Evolutionary conservation across 2,113 vertebrate genomes (phyloP).

Genomic region (Diadophis punctatus): DNA sequence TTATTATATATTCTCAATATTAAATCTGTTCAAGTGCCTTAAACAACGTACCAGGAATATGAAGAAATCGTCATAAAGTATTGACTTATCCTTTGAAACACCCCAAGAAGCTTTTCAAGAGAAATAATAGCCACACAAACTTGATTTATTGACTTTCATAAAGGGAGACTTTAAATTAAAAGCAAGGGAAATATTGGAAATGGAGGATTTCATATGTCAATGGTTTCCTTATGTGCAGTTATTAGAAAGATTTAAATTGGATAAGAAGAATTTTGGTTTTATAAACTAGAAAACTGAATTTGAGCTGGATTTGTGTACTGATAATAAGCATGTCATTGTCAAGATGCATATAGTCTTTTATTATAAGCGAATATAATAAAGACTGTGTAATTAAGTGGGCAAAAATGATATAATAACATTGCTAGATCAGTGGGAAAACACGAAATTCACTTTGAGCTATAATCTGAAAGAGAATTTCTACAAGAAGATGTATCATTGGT

Average conservation of each 20-base stretch:
- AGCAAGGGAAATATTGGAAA: not conserved
- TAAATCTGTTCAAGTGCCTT: not conserved
- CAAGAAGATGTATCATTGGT: not conserved
- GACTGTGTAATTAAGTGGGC: not conserved
- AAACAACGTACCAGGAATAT: not conserved
- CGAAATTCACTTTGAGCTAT: not conserved
- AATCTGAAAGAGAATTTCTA: not conserved
- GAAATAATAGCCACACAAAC: not conserved
- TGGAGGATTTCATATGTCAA: not conserved
- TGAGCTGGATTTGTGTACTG: not conserved
- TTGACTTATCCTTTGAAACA: not conserved
- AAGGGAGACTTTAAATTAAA: not conserved
- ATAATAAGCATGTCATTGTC: not conserved
- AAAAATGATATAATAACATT: not conserved
- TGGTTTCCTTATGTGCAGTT: not conserved
- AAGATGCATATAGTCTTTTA: not conserved
- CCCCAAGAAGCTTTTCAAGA: not conserved
- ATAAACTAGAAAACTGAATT: not conserved
- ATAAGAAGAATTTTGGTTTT: not conserved
- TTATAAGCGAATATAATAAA: not conserved
- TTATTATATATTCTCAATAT: not conserved
- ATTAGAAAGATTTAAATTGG: not conserved
- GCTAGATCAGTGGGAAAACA: not conserved
- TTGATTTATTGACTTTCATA: not conserved
- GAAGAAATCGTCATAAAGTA: not conserved